Evolutionary conservation across 2,888 invertebrate species (phyloP), one percentile per base, ranked within the genome.

Genomic region (Dasysyrphus tricinctus): DNA sequence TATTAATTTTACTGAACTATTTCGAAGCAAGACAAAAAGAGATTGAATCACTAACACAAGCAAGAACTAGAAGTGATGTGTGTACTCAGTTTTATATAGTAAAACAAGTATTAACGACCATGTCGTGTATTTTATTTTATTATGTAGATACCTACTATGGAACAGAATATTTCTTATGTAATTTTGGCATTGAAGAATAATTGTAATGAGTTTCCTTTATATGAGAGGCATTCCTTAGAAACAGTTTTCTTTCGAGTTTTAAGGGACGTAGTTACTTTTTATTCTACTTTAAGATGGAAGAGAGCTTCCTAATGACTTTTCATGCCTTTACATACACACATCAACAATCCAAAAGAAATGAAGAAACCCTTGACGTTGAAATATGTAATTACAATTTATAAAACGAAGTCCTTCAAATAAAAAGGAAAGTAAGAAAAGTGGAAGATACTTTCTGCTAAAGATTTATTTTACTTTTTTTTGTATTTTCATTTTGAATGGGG

Each of bases 291-390:
- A 24, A 51, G 49, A 49, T 51, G 5, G 12, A 24, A 56, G 9
- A n/a, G n/a, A 57, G 16, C 56, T 34, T 16, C 34, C 56, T 57
- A 57, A 57, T 57, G 56, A 57, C 34, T 57, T 57, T 34, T 34
- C 34, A 34, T 34, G n/a, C 16, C 16, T 5, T 11, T 56, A 56
- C 5, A 8, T n/a, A 2, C 3, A 11, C n/a, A 24, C 12, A 14
- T 29, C 7, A 12, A 54, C 51, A 54, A 29, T 1, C 51, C 6
- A 14, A 24, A 2, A 4, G 7, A 3, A 8, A 32, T 56, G 14
- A 3, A 32, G 12, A 32, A 56, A 56, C 8, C 56, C 56, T 32
- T 32, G n/a, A 56, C 32, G n/a, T 56, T 56, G 1, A 56, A 32
- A 32, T n/a, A 24, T 24, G 24, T 24, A 32, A 56, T 42, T 42